phyloP scores from a whole-genome alignment of 2,113 vertebrate species.

The Cricetomys ansorgei region DNA sequence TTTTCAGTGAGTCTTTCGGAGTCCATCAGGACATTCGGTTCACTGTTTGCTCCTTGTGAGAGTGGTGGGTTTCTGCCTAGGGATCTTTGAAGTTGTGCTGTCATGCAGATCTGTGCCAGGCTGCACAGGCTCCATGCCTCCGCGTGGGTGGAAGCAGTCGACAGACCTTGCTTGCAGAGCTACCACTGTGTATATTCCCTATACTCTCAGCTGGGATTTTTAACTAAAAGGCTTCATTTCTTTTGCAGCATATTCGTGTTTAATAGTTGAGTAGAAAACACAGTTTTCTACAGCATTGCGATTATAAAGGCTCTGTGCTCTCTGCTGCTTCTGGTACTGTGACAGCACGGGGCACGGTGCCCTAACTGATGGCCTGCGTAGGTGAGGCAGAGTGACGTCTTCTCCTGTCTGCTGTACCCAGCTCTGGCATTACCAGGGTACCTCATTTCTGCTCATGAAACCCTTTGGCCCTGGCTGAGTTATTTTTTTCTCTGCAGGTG shows the following conservation, averaged over 20 bases:
- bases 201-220: background rate
- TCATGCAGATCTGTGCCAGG: background rate
- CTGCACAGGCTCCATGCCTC: accelerated
- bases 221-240: background rate
- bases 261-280: background rate
- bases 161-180: accelerated
- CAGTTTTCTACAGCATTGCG: accelerated
- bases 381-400: background rate
- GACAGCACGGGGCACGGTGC: background rate
- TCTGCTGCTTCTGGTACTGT: background rate
- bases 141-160: accelerated
- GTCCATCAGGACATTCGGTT: background rate
- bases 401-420: background rate
- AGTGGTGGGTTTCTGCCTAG: background rate
- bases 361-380: background rate
- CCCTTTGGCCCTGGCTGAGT: background rate
- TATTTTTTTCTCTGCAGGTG: accelerated
- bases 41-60: background rate
- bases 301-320: accelerated
- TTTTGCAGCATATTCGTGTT: background rate
- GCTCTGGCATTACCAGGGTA: background rate
- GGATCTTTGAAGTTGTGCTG: background rate
- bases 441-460: accelerated
- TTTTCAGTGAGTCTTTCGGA: background rate
- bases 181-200: accelerated